A percentile compares a stretch with the other conserved stretches of the same genome.
phyloP scores from a whole-genome alignment of 2,113 vertebrate genomes.

The Scomber japonicus region DNA sequence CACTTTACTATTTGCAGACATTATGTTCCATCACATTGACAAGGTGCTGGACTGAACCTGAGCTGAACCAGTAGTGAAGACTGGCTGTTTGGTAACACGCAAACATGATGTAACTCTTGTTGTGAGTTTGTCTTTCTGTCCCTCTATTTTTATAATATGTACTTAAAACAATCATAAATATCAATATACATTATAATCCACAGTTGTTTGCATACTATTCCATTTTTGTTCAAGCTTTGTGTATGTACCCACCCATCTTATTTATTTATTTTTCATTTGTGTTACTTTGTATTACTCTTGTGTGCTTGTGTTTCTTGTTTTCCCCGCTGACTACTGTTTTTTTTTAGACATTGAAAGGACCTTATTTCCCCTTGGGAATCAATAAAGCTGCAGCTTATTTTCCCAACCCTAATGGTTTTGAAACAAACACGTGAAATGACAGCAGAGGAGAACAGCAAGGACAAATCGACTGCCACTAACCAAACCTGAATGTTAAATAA shows the following conservation, averaged over 20 bases:
- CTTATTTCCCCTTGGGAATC: neutral
- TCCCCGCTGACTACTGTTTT: neutral
- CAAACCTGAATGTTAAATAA: neutral
- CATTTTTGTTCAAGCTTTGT: too few relatives aligned
- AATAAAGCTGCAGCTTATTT: conserved; percentile 1
- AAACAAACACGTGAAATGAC: neutral
- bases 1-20: too few relatives aligned
- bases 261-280: too few relatives aligned
- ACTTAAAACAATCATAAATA: neutral
- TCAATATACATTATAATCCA: neutral
- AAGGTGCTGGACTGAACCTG: neutral
- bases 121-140: neutral
- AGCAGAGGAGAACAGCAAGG: conserved; percentile 5
- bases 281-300: too few relatives aligned
- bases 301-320: neutral
- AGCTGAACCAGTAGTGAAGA: neutral
- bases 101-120: neutral
- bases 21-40: neutral
- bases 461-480: neutral
- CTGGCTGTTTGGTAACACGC: neutral
- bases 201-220: too few relatives aligned
- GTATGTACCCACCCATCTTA: too few relatives aligned
- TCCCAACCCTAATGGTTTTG: neutral
- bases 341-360: neutral
- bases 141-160: neutral